Evolutionary conservation across 1,140 invertebrate species (phyloP).

Genomic region (Macrosteles quadrilineatus): DNA sequence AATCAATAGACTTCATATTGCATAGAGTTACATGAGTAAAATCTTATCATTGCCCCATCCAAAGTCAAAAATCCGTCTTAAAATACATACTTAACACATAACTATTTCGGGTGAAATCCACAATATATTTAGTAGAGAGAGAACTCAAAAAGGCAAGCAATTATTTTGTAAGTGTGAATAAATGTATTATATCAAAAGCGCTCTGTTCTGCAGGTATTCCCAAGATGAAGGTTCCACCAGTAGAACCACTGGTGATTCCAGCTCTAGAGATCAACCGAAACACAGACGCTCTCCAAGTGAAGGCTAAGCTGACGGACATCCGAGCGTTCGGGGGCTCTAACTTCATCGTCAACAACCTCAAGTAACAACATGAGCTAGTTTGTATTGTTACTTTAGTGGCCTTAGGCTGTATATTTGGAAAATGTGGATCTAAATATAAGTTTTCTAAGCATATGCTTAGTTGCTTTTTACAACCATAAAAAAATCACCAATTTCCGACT

Average conservation of each 20-base stretch:
- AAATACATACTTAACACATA: no score
- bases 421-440: no score
- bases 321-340: slow-evolving; percentile 55
- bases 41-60: no score
- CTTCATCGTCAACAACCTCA: slow-evolving; percentile 53
- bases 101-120: not conserved
- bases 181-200: not conserved
- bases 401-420: no score
- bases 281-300: slow-evolving; percentile 45
- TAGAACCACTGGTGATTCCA: slow-evolving; percentile 63
- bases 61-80: no score
- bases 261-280: slow-evolving; percentile 49
- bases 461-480: no score
- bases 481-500: no score
- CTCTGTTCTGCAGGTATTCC: slow-evolving; percentile 39
- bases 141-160: not conserved
- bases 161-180: not conserved
- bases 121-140: not conserved
- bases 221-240: slow-evolving; percentile 64
- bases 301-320: slow-evolving; percentile 54
- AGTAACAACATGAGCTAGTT: slow-evolving; percentile 51
- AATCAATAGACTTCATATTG: no score
- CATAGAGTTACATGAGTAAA: no score
- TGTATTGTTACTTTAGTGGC: no score
- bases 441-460: no score